Evolutionary conservation across 2,797 vertebrate species (phyloP), one percentile per base, ranked within the genome.

Genomic region (Nyctalus aviator): DNA sequence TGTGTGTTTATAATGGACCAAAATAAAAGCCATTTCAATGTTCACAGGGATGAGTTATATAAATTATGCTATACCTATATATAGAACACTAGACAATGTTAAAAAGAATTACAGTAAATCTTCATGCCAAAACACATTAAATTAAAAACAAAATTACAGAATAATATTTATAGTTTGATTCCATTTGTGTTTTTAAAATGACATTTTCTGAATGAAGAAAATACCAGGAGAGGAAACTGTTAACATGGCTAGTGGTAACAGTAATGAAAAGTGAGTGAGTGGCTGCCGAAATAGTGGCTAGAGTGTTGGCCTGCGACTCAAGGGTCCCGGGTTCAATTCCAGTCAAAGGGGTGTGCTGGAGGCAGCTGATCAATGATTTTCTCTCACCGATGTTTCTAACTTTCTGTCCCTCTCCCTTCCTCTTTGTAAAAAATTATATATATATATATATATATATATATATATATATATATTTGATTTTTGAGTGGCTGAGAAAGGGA

Each of bases 1-100:
- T 64, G 17, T 30, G 27, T n/a, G 27, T 64, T 73, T n/a, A 10
- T 48, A 84, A 91, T 2, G 88, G 30, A 1, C 12, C 6, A 7
- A 92, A 78, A 64, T 92, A 59, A 88, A 91, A 95, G 46, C 25
- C 50, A 78, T n/a, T 53, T 93, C 48, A 46, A 9, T 41, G 21
- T 84, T 90, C 44, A 48, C 30, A 66, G 23, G 15, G 10, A 90
- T 27, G 18, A 23, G n/a, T 76, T 95, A 77, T 41, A 62, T 59
- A 89, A 84, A 83, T 76, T 32, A 76, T 79, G 5, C 9, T 23
- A 30, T 87, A 83, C 21, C 10, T 62, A 84, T 81, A 66, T 4
- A 27, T 25, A 83, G 66, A 81, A 84, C 23, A 53, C 8, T 66
- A 55, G 46, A 73, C 15, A 69, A 15, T 13, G 44, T 69, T 14